Evolutionary conservation across 2,797 vertebrate genomes (phyloP).

Genomic region (Heliangelus exortis): DNA sequence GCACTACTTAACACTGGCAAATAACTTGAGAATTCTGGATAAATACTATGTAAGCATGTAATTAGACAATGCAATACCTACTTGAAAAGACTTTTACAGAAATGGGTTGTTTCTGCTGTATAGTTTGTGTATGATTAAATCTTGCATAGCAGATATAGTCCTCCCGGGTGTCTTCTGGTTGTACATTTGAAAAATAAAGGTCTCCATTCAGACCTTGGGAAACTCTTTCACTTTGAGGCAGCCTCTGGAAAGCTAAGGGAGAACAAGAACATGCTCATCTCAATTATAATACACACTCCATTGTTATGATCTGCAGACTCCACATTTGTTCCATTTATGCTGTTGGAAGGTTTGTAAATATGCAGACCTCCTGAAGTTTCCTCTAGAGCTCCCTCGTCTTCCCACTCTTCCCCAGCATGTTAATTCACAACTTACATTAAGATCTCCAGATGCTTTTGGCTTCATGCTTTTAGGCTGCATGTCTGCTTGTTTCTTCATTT

Average conservation of each 20-base stretch:
- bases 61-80: slow-evolving; percentile 78
- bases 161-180: slow-evolving; percentile 87
- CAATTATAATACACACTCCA: neutral
- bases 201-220: slow-evolving; percentile 97
- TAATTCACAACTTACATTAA: neutral
- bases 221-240: slow-evolving; percentile 91
- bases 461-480: neutral
- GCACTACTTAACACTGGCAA: neutral
- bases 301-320: neutral
- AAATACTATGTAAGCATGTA: neutral
- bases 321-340: neutral
- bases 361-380: neutral
- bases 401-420: neutral
- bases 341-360: neutral
- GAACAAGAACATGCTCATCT: slow-evolving; percentile 20
- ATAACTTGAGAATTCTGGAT: neutral
- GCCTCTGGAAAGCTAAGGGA: slow-evolving; percentile 89
- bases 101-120: slow-evolving; percentile 99
- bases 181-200: slow-evolving; percentile 96
- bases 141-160: slow-evolving; percentile 99
- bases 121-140: slow-evolving; percentile 97
- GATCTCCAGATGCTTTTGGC: neutral
- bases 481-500: neutral
- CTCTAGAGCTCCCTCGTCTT: neutral
- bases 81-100: slow-evolving; percentile 91